Conservation (phyloP, 1,140 invertebrate genomes). For the Drosophila baimaii region DNA sequence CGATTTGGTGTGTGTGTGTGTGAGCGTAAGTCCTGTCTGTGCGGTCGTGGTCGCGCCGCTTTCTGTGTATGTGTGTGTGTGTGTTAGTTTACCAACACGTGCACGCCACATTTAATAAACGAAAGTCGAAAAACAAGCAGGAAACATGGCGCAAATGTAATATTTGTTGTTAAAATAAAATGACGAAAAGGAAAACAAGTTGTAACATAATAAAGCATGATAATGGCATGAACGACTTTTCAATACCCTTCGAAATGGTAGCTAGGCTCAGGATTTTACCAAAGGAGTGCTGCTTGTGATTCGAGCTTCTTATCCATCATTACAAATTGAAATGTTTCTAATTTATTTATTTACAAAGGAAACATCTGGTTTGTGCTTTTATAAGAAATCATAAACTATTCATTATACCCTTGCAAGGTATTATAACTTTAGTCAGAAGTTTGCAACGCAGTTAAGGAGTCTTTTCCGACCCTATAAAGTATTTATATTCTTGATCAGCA, state of each 20-base stretch:
- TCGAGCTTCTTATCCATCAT: too few species aligned
- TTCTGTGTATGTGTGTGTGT: slow-evolving; percentile 16
- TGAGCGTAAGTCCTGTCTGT: slow-evolving; percentile 25
- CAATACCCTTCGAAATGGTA: slow-evolving; percentile 19
- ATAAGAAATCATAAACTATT: too few species aligned
- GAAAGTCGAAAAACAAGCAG: slow-evolving; percentile 65
- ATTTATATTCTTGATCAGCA: too few species aligned
- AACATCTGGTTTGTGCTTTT: too few species aligned
- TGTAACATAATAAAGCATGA: slow-evolving; percentile 54
- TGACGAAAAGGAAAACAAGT: slow-evolving; percentile 63
- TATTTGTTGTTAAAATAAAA: slow-evolving; percentile 82
- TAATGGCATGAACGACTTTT: slow-evolving; percentile 1
- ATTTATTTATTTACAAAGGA: too few species aligned
- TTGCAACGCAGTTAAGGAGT: too few species aligned
- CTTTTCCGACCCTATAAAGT: too few species aligned
- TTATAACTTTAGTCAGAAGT: too few species aligned
- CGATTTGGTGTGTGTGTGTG: neutral
- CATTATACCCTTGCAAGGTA: too few species aligned
- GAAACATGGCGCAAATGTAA: slow-evolving; percentile 75
- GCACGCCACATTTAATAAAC: slow-evolving; percentile 77
- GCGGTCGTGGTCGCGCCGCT: slow-evolving; percentile 21
- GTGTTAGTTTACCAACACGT: slow-evolving; percentile 77
- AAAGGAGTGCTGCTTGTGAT: too few species aligned
- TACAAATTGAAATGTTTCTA: too few species aligned
- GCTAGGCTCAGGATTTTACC: too few species aligned